Base-by-base conservation (phyloP, 2,797 vertebrate species). In the Sebastolobus alascanus region DNA sequence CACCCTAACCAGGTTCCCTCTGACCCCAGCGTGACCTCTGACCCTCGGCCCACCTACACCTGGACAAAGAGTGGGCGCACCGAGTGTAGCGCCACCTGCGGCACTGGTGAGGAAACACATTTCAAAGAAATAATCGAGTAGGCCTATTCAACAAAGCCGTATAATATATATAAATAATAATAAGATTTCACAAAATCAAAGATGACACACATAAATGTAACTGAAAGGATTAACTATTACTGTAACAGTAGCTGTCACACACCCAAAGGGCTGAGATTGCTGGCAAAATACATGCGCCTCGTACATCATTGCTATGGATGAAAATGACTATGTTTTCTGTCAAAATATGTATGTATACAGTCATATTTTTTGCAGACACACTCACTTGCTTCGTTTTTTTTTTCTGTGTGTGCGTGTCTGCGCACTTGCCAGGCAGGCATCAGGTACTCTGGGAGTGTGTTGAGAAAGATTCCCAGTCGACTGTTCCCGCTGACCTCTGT, bases 81-180 rank as follows among this genome's bases (percentile, higher is more conserved):
- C 4, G 78, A 79, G 64, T 96, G 96, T 90, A 96, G 93, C 54
- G 38, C 87, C 4, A 92, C 94, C 68, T 96, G 96, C 73, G 95
- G 96, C 33, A 87, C 82, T 60, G 96, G 96, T 96, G 82, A 90
- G 84, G 5, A 73, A 59, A 59, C 16, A 43, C 12, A 60, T 7
- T 59, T 71, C 4, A 76, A 38, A 74, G 16, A 35, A 64, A 8
- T 0, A 29, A 29, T 29, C 29, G 29, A 29, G 29, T 29, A 29
- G 29, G 29, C 31, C 31, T 33, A 33, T 5, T 33, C 31, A 33
- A 46, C 16, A 46, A 46, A 46, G 43, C 16, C 16, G 18, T 46
- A 18, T 46, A 46, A 46, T 46, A 38, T 56, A 63, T 22, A 31
- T 13, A 33, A 46, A 66, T n/a, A 25, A 46, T 33, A 31, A 35